Conservation (phyloP, 2,797 vertebrate genomes). For the Chelon auratus region DNA sequence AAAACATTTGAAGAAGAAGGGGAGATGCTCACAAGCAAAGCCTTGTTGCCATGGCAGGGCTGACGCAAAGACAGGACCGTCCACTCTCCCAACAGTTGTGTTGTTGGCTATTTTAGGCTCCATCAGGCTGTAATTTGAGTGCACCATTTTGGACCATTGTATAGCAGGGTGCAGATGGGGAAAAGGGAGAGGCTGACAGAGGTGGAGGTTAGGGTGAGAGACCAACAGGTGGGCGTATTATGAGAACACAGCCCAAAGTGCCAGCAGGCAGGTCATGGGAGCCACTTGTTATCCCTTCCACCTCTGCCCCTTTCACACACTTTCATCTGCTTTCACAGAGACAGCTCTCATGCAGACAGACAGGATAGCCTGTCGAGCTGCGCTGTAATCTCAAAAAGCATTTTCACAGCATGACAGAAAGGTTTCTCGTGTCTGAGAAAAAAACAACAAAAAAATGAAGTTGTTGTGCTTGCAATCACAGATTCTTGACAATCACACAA, state of each 20-base stretch:
- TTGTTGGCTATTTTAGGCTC: slow-evolving; percentile 72
- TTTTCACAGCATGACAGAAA: slow-evolving; percentile 43
- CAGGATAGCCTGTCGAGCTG: slow-evolving; percentile 27
- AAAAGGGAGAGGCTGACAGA: slow-evolving; percentile 27
- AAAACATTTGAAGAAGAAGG: slow-evolving; percentile 74
- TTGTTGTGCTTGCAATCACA: slow-evolving; percentile 13
- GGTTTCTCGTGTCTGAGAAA: slow-evolving; percentile 13
- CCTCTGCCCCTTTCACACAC: slow-evolving; percentile 54
- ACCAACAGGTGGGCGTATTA: slow-evolving; percentile 53
- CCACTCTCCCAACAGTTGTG: slow-evolving; percentile 44
- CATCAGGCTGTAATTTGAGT: slow-evolving; percentile 73
- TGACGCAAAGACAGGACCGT: slow-evolving; percentile 74
- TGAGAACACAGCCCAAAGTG: slow-evolving; percentile 46
- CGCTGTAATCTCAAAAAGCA: slow-evolving; percentile 9
- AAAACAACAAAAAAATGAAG: not conserved
- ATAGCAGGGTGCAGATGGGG: slow-evolving; percentile 40
- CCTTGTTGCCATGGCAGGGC: slow-evolving; percentile 82
- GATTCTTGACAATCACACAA: slow-evolving; percentile 21
- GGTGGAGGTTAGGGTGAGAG: slow-evolving; percentile 26
- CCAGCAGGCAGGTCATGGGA: slow-evolving; percentile 52
- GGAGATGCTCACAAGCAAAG: slow-evolving; percentile 69
- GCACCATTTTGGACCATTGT: slow-evolving; percentile 62
- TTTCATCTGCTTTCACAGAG: slow-evolving; percentile 62
- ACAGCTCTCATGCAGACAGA: slow-evolving; percentile 29
- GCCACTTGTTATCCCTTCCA: slow-evolving; percentile 70